Percentiles rank a stretch among this genome's conserved stretches.
phyloP scores from a whole-genome alignment of 1,140 invertebrate species.

The Dolichoris vasculosae region DNA sequence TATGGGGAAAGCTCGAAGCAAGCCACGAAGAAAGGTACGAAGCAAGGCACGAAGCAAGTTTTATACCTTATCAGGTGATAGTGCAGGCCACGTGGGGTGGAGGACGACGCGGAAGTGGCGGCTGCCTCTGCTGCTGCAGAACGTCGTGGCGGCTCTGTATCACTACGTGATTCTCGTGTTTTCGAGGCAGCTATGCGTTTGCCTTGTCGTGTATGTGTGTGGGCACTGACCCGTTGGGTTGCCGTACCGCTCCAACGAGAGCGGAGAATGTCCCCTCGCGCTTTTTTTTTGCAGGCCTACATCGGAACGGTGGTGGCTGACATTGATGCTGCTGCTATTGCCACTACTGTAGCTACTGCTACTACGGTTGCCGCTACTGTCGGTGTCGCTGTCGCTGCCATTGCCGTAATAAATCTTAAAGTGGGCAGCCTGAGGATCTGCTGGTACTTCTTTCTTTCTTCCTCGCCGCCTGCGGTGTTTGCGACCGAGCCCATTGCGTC shows the following conservation, averaged over 20 bases:
- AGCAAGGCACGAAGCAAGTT: not conserved
- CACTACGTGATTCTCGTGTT: not conserved
- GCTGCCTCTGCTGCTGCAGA: slow-evolving; percentile 43
- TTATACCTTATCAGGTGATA: slow-evolving; percentile 69
- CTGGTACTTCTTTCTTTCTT: not conserved
- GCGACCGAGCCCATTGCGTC: slow-evolving; percentile 3
- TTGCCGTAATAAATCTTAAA: slow-evolving; percentile 2
- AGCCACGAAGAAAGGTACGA: not conserved
- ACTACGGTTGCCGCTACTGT: slow-evolving; percentile 20
- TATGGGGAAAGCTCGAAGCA: not conserved
- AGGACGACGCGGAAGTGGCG: slow-evolving; percentile 66
- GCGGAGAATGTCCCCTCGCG: not conserved
- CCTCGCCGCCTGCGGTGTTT: not conserved
- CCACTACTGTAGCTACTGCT: not conserved
- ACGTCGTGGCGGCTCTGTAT: slow-evolving; percentile 45
- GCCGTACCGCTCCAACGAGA: not conserved
- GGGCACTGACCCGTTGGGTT: not conserved
- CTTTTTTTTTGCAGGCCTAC: slow-evolving; percentile 50
- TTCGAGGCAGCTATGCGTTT: not conserved
- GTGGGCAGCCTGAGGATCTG: not conserved
- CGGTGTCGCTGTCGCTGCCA: slow-evolving; percentile 39
- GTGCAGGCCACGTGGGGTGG: slow-evolving; percentile 70
- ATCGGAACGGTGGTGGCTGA: slow-evolving; percentile 58
- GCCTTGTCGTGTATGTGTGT: slow-evolving; percentile 13
- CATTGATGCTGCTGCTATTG: not conserved